Percentiles rank a stretch among this genome's conserved stretches.
Conservation (phyloP, 1,140 invertebrate species). For the Venustaconcha ellipsiformis region DNA sequence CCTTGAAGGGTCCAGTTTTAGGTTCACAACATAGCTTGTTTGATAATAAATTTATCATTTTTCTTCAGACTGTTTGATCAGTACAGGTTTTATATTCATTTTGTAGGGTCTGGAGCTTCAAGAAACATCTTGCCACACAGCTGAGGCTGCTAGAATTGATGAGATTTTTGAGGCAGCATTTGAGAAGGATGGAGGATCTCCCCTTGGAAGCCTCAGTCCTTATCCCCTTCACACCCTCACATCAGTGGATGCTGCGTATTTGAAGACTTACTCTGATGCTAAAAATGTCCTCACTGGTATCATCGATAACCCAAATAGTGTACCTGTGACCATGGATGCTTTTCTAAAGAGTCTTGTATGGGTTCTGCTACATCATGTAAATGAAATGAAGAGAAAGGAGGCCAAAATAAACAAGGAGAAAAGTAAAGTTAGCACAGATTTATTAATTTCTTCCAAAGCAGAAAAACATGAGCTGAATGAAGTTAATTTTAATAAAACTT, state of each 20-base stretch:
- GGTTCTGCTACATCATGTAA: conserved; percentile 68
- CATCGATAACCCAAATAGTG: conserved; percentile 69
- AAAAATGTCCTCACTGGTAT: conserved; percentile 71
- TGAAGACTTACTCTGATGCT: conserved; percentile 70
- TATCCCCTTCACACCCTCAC: conserved; percentile 64
- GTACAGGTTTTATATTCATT: no score
- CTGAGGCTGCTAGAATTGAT: conserved; percentile 71
- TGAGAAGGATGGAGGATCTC: conserved; percentile 39
- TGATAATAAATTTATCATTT: no score
- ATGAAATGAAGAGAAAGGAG: conserved; percentile 52
- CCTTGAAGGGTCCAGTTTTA: no score
- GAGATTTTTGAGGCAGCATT: conserved; percentile 70
- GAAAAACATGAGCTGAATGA: conserved; percentile 33
- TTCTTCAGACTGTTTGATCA: no score
- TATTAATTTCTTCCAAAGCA: conserved; percentile 16
- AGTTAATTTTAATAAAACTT: conserved; percentile 16
- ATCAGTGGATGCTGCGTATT: conserved; percentile 55
- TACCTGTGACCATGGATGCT: conserved; percentile 60
- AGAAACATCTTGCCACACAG: conserved; percentile 73
- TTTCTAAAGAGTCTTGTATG: conserved; percentile 69
- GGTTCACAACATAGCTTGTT: no score
- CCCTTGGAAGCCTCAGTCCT: conserved; percentile 47
- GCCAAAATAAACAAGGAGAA: conserved; percentile 29
- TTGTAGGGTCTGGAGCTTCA: conserved; percentile 70
- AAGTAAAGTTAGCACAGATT: conserved; percentile 16